These are phyloP conservation scores for Paramormyrops kingsleyae DNA, from an alignment of 2,113 vertebrate species.

Conservation along the genomic window DNA sequence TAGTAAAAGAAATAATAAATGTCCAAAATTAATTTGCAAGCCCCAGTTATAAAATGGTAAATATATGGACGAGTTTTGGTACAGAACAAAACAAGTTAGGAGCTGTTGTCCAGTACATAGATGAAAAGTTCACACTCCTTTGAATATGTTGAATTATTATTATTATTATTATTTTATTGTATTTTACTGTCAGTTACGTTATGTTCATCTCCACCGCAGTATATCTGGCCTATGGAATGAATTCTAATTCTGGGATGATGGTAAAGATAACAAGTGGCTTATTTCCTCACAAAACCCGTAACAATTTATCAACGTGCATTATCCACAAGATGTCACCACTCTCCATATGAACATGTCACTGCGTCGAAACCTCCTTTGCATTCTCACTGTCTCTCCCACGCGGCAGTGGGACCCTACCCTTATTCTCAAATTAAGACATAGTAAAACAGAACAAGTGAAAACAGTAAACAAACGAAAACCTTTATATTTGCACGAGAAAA, in stretches of 20 bases:
- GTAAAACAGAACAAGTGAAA: not conserved
- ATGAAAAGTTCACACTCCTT: not conserved
- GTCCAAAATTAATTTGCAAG: not conserved
- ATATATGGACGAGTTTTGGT: not conserved
- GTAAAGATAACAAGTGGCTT: not conserved
- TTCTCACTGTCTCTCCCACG: not conserved
- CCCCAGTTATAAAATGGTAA: not conserved
- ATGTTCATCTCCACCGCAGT: not conserved
- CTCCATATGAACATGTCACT: not conserved
- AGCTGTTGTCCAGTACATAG: not conserved
- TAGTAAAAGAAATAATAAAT: not conserved
- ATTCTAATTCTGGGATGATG: not conserved
- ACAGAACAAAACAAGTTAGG: not conserved
- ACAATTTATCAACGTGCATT: not conserved
- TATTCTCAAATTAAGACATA: not conserved
- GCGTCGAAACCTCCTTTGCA: constrained; percentile 3
- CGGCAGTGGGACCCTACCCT: not conserved
- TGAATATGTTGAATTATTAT: not conserved
- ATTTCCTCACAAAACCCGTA: not conserved
- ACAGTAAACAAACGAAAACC: not conserved
- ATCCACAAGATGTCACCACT: constrained; percentile 8
- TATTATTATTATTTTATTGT: not conserved
- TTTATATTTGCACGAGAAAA: not conserved
- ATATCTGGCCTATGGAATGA: not conserved
- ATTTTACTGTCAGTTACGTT: not conserved